phyloP scores from a whole-genome alignment of 53 echinoderm and acorn worm species.

The Stichopus horrens region DNA sequence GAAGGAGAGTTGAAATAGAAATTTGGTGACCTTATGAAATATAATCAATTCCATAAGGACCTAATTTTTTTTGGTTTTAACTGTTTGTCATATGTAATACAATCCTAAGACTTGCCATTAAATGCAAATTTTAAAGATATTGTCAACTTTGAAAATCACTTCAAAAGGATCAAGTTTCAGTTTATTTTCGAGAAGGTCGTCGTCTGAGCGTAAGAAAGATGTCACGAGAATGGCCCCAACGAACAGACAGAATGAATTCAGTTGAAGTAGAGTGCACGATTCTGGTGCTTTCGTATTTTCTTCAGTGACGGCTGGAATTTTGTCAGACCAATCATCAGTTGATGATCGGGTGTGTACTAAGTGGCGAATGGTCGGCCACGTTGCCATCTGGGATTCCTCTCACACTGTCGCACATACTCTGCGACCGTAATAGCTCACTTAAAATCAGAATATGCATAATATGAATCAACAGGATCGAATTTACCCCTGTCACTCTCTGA shows the following conservation, averaged over 20 bases:
- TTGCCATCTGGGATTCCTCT: background rate
- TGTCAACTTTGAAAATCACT: constrained; percentile 11
- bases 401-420: background rate
- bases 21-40: no score
- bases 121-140: constrained; percentile 3
- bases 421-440: background rate
- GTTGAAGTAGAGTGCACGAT: background rate
- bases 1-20: no score
- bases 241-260: background rate
- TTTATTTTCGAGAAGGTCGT: background rate
- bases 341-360: background rate
- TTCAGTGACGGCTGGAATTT: background rate
- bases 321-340: background rate
- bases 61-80: no score
- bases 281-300: background rate
- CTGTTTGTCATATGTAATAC: background rate
- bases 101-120: background rate
- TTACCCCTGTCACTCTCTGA: no score
- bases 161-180: background rate
- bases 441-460: background rate
- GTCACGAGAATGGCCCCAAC: background rate
- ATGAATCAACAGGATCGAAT: background rate
- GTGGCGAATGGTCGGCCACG: background rate
- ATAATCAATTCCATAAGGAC: no score
- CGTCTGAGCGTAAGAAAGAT: background rate